Percentiles rank a stretch among this genome's conserved stretches.
Evolutionary conservation across 2,113 vertebrate genomes (phyloP).

Genomic region (Natator depressus): DNA sequence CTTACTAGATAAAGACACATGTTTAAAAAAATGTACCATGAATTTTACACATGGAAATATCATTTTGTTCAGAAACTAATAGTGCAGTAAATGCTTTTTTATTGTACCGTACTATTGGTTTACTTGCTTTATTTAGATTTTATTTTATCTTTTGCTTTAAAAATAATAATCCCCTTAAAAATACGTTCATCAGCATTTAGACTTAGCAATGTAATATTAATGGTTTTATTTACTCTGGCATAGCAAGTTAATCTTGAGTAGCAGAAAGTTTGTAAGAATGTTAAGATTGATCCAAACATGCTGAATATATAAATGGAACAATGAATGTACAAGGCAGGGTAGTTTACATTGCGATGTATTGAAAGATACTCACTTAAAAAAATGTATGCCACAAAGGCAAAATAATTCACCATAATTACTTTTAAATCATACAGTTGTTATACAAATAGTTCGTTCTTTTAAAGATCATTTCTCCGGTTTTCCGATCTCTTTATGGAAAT

Average conservation of each 20-base stretch:
- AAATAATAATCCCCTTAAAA: conserved; percentile 35
- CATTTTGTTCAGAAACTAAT: background rate
- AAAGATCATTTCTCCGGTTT: conserved; percentile 13
- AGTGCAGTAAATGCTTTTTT: background rate
- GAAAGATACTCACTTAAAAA: background rate
- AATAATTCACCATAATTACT: conserved; percentile 8
- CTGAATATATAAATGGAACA: conserved; percentile 12
- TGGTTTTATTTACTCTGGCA: conserved; percentile 50
- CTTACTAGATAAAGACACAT: conserved; percentile 10
- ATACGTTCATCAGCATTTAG: conserved; percentile 15
- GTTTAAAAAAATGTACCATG: conserved; percentile 9
- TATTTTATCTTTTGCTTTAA: conserved; percentile 1
- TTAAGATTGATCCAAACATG: conserved; percentile 23
- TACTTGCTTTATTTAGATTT: background rate
- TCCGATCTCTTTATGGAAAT: conserved; percentile 22
- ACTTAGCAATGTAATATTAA: conserved; percentile 23
- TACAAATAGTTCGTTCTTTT: background rate
- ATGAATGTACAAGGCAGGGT: conserved; percentile 26
- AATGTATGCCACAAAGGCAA: background rate
- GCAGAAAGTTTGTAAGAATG: conserved; percentile 45
- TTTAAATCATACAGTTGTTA: background rate
- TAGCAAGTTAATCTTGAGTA: conserved; percentile 7
- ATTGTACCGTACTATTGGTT: background rate
- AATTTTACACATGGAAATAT: conserved; percentile 43
- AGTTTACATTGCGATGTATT: conserved; percentile 2